Base-by-base conservation (phyloP, 2,888 invertebrate species). In the Heliconius cydno region DNA sequence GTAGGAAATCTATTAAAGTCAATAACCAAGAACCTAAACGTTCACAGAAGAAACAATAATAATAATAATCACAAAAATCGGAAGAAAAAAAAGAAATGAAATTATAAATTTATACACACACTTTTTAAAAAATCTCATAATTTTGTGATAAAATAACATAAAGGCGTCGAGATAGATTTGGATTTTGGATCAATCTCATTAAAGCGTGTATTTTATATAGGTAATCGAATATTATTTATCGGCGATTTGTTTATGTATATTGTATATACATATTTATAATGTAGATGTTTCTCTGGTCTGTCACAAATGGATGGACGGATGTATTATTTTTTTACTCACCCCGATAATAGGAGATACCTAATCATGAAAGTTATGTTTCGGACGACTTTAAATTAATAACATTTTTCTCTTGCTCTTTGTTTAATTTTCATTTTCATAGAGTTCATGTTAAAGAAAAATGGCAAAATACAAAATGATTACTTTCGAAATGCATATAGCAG, bases 71-170 rank as follows among this genome's bases (percentile, higher is more conserved):
- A 88, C 78, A 91, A 90, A 88, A 87, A 87, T 84, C 92, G 87
- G 84, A 87, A 90, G 80, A 90, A 91, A 84, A 91, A 38, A 93
- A 90, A 86, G 90, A 81, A 88, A 91, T 83, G 86, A 85, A 34
- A 2, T 25, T 9, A 70, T 9, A 28, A 12, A 28, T 65, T 28
- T 22, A 9, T 1, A 52, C 19, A 60, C 60, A 52, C 1, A n/a
- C 41, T 34, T 34, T 57, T 57, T 57, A 22, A 22, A 7, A 57
- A 57, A 57, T 57, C 57, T 57, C 22, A n/a, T n/a, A 57, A 57
- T n/a, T 22, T 57, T 22, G 22, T 22, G 46, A 46, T 15, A 46
- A 46, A 15, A 46, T 15, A 46, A 46, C 1, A 22, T 57, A 57
- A 10, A 52, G 13, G 2, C 13, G 41, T 46, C 41, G 41, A 46